Conservation (phyloP, 2,888 invertebrate species). For the Phymatocera aterrima region DNA sequence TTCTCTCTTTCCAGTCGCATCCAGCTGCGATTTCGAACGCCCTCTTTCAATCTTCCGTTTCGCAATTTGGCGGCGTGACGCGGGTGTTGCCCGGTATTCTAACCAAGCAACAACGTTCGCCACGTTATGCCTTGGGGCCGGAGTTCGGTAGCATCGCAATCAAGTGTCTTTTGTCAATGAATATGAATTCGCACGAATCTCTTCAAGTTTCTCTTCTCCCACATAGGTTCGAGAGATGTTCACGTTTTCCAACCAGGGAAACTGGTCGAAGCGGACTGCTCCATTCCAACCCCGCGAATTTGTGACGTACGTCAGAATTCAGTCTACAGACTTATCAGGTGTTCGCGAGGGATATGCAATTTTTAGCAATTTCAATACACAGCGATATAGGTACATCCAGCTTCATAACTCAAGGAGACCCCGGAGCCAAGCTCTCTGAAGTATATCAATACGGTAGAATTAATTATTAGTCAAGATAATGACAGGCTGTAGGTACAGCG, state of each 20-base stretch:
- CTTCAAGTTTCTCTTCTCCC: too few species aligned
- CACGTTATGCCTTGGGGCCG: neutral
- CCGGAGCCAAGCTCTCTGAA: neutral
- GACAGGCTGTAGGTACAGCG: constrained; percentile 37
- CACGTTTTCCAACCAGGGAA: too few species aligned
- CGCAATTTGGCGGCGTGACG: constrained; percentile 47
- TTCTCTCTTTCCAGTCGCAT: neutral
- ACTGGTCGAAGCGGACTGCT: too few species aligned
- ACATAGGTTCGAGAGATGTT: too few species aligned
- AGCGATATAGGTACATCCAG: neutral
- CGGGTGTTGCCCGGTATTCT: constrained; percentile 69
- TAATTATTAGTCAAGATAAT: constrained; percentile 45
- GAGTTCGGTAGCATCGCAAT: constrained; percentile 14
- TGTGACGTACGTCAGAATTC: too few species aligned
- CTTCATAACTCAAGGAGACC: neutral
- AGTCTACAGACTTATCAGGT: too few species aligned
- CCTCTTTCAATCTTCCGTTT: too few species aligned
- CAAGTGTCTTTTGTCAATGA: constrained; percentile 14
- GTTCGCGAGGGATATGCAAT: too few species aligned
- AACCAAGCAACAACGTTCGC: constrained; percentile 60
- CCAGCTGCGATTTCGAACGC: constrained; percentile 29
- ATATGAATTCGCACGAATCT: too few species aligned
- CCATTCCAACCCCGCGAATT: too few species aligned
- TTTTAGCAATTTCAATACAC: too few species aligned
- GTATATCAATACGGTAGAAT: constrained; percentile 16